Percentiles rank a stretch among this genome's conserved stretches.
Evolutionary conservation across 2,113 vertebrate species (phyloP).

Genomic region (Odocoileus virginianus): DNA sequence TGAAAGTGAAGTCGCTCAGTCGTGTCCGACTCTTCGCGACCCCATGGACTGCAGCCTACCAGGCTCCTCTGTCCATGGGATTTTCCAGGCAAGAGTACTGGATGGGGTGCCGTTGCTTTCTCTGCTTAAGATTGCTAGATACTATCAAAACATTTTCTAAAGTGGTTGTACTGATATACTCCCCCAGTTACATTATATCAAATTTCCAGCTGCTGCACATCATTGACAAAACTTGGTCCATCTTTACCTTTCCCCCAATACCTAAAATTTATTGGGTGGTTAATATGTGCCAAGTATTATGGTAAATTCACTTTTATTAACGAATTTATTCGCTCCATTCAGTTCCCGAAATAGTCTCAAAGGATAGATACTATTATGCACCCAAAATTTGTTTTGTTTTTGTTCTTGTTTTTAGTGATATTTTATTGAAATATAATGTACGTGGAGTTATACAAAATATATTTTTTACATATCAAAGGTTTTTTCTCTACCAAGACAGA

Average conservation of each 20-base stretch:
- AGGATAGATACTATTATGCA: neutral
- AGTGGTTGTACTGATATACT: neutral
- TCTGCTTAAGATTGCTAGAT: neutral
- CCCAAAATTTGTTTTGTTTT: neutral
- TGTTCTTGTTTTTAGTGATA: neutral
- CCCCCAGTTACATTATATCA: neutral
- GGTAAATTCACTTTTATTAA: neutral
- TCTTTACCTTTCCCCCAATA: neutral
- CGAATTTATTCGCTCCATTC: neutral
- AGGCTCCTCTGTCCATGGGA: no score
- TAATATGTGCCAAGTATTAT: neutral
- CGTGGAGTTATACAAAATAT: neutral
- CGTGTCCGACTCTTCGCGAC: no score
- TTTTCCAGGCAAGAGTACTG: no score
- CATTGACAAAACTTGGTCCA: neutral
- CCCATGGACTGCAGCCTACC: fast-evolving
- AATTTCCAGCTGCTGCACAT: neutral
- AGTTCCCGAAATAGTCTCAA: neutral
- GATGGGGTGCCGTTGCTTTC: no score
- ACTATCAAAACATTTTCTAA: neutral
- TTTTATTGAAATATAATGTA: neutral
- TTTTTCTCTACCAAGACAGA: neutral
- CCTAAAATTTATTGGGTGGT: neutral
- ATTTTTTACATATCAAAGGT: neutral
- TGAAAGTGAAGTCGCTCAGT: no score